These are phyloP conservation scores for Vulpes vulpes DNA, from an alignment of 2,113 vertebrate genomes.

Conservation along the genomic window DNA sequence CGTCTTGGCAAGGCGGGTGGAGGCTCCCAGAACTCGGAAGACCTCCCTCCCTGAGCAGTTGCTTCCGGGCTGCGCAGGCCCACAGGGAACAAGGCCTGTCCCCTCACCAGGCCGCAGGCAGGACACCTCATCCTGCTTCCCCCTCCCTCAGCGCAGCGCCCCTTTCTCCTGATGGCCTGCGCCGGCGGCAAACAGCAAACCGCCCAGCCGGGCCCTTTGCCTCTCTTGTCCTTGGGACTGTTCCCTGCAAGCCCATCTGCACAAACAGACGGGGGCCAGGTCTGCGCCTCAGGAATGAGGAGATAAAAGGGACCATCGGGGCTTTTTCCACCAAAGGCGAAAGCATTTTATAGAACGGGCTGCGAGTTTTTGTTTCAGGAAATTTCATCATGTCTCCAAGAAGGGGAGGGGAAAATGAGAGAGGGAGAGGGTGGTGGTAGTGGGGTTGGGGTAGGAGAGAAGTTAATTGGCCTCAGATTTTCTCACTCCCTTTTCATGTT, in stretches of 20 bases:
- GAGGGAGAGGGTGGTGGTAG: not conserved
- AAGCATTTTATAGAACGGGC: slow-evolving; percentile 89
- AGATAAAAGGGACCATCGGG: slow-evolving; percentile 90
- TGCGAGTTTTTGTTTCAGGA: slow-evolving; percentile 90
- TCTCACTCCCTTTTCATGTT: slow-evolving; percentile 86
- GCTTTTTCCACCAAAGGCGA: slow-evolving; percentile 90
- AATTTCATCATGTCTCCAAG: slow-evolving; percentile 92
- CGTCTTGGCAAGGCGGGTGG: not conserved
- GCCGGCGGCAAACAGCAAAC: slow-evolving; percentile 81
- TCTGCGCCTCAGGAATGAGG: slow-evolving; percentile 90
- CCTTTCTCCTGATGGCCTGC: slow-evolving; percentile 79
- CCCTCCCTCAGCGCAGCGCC: slow-evolving; percentile 76
- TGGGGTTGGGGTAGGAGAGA: slow-evolving; percentile 35
- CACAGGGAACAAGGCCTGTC: slow-evolving; percentile 58
- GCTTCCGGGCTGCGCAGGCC: not conserved
- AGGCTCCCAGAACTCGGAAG: not conserved
- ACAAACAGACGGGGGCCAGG: slow-evolving; percentile 88
- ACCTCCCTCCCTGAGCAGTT: not conserved
- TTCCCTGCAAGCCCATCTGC: slow-evolving; percentile 92
- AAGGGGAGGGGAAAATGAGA: slow-evolving; percentile 68
- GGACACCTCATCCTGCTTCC: slow-evolving; percentile 77
- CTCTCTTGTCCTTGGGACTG: slow-evolving; percentile 89
- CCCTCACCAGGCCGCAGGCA: not conserved
- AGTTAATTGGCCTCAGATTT: slow-evolving; percentile 89
- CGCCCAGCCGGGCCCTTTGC: slow-evolving; percentile 80